phyloP scores from a whole-genome alignment of 1,140 invertebrate species.

The Drosophila kohkoa region DNA sequence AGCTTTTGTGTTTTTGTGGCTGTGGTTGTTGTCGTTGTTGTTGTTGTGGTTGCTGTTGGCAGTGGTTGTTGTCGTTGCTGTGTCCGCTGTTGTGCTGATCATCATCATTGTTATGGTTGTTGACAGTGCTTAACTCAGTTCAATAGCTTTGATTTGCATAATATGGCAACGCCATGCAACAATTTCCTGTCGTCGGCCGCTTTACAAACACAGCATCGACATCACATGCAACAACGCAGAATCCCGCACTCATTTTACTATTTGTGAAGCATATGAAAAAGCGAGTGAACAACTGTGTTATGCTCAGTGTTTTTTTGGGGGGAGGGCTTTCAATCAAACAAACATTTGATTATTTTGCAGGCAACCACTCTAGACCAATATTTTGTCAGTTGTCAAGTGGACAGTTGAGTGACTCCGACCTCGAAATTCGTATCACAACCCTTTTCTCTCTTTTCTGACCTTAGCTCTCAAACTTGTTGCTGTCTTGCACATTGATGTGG shows the following conservation, averaged over 20 bases:
- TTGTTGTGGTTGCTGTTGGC: background rate
- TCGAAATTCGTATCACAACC: too few species aligned
- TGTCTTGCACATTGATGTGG: constrained; percentile 14
- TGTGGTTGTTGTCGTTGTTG: constrained; percentile 13
- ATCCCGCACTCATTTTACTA: constrained; percentile 36
- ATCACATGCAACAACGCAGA: background rate
- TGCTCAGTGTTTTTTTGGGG: constrained; percentile 7
- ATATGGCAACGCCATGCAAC: constrained; percentile 72
- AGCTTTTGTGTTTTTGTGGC: constrained; percentile 41
- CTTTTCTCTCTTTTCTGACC: background rate
- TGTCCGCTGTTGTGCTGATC: too few species aligned
- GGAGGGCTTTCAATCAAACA: constrained; percentile 53
- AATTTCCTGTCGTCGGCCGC: constrained; percentile 61
- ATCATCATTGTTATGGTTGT: constrained; percentile 27
- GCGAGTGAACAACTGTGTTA: constrained; percentile 27
- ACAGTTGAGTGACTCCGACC: constrained; percentile 2
- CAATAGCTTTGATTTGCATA: constrained; percentile 74
- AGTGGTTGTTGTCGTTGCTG: too few species aligned
- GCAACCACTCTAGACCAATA: constrained; percentile 57
- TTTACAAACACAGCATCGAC: background rate
- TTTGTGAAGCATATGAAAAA: constrained; percentile 59
- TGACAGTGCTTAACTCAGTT: constrained; percentile 48
- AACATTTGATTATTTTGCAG: constrained; percentile 65
- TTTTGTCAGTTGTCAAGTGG: constrained; percentile 34
- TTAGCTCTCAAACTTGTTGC: too few species aligned